These are phyloP conservation scores for Mohoua ochrocephala DNA, from an alignment of 2,113 vertebrate genomes.

Conservation along the genomic window DNA sequence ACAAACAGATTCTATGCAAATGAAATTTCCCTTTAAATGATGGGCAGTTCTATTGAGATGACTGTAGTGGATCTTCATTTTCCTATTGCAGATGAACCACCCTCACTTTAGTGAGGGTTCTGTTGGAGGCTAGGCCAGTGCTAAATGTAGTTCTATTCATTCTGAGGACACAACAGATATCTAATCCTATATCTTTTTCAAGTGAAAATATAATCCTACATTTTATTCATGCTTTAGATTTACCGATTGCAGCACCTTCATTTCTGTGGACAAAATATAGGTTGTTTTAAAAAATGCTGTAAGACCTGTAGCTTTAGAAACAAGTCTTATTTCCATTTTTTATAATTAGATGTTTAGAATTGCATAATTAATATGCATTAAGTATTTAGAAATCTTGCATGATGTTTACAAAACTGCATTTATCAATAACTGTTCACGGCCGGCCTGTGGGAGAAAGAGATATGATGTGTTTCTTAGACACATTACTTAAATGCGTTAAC, in stretches of 20 bases:
- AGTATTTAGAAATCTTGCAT: neutral
- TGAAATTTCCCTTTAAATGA: neutral
- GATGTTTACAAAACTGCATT: neutral
- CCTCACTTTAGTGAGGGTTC: neutral
- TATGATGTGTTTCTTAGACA: neutral
- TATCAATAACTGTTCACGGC: neutral
- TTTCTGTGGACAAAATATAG: neutral
- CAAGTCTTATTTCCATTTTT: neutral
- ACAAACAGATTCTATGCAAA: neutral
- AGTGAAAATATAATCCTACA: neutral
- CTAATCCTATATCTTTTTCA: neutral
- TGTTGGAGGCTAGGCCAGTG: neutral
- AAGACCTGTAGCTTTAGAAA: neutral
- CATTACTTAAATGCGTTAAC: neutral
- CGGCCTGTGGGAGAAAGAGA: neutral
- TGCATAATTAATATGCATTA: neutral
- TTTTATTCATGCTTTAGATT: neutral
- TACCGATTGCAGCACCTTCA: neutral
- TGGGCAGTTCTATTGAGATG: neutral
- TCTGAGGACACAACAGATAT: neutral
- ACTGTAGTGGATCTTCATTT: neutral
- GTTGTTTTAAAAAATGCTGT: neutral
- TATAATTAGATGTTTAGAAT: neutral
- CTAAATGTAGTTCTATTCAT: neutral
- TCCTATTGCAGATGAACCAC: neutral